phyloP scores from a whole-genome alignment of 2,888 invertebrate genomes.

The Epirrita christyi region DNA sequence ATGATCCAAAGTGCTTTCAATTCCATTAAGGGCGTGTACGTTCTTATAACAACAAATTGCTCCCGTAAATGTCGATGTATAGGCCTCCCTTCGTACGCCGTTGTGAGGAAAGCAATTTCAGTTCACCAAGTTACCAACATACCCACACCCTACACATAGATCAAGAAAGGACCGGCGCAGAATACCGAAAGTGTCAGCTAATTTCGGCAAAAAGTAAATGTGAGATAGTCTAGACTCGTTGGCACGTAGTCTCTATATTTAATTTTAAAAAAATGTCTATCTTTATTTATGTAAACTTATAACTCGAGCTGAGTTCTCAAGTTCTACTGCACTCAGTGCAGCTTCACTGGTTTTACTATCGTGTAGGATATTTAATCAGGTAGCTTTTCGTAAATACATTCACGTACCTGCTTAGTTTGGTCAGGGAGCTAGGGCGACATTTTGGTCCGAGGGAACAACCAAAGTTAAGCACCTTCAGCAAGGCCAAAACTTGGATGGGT shows the following conservation, averaged over 20 bases:
- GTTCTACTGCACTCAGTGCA: no score
- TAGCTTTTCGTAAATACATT: no score
- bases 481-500: no score
- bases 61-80: conserved; percentile 34
- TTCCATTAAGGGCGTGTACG: conserved; percentile 35
- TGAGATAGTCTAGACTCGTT: conserved; percentile 6
- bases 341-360: no score
- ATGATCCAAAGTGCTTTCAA: conserved; percentile 34
- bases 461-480: no score
- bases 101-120: conserved; percentile 39
- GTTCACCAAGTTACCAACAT: conserved; percentile 29
- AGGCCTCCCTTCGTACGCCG: conserved; percentile 25
- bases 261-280: no score
- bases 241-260: neutral
- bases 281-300: no score
- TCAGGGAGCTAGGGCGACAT: no score
- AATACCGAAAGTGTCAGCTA: conserved; percentile 27
- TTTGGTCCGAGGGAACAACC: no score
- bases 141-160: conserved; percentile 26
- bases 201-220: conserved; percentile 22
- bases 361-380: no score
- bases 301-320: no score
- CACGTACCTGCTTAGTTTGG: no score
- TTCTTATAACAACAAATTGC: conserved; percentile 40
- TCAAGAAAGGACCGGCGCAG: conserved; percentile 26